These are phyloP conservation scores for Etheostoma cragini DNA, from an alignment of 2,113 vertebrate species.

Conservation along the genomic window DNA sequence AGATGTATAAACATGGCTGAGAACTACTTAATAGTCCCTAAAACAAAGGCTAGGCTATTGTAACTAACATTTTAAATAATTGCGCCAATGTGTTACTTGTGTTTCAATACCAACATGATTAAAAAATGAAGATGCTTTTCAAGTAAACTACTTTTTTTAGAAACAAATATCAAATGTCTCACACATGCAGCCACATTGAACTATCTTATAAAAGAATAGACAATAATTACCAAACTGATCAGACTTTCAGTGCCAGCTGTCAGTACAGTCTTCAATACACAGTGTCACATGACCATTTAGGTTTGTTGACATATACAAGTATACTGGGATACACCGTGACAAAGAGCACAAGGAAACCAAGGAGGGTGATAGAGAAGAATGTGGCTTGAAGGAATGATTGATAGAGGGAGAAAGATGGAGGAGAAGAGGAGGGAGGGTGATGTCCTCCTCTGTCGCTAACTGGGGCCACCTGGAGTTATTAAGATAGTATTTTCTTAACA, in stretches of 20 bases:
- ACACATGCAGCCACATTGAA: background rate
- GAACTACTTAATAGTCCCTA: background rate
- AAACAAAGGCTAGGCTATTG: background rate
- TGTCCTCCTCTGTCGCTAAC: conserved; percentile 3
- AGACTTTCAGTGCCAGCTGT: background rate
- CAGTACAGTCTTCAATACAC: background rate
- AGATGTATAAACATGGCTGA: background rate
- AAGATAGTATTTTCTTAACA: background rate
- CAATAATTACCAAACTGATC: background rate
- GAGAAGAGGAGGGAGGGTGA: background rate
- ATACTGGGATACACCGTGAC: background rate
- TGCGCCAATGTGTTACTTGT: background rate
- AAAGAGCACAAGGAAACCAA: conserved; percentile 3
- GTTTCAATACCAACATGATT: background rate
- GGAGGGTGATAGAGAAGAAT: background rate
- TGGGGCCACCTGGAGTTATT: conserved; percentile 3
- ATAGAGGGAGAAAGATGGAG: conserved; percentile 11
- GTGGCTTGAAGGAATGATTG: conserved; percentile 1
- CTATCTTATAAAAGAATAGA: background rate
- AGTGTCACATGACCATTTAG: background rate
- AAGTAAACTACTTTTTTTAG: background rate
- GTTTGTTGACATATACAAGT: background rate
- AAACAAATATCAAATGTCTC: background rate
- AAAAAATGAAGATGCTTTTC: background rate
- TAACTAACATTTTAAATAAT: background rate